Conservation (phyloP, 2,888 invertebrate species). For the Drosophila borealis region DNA sequence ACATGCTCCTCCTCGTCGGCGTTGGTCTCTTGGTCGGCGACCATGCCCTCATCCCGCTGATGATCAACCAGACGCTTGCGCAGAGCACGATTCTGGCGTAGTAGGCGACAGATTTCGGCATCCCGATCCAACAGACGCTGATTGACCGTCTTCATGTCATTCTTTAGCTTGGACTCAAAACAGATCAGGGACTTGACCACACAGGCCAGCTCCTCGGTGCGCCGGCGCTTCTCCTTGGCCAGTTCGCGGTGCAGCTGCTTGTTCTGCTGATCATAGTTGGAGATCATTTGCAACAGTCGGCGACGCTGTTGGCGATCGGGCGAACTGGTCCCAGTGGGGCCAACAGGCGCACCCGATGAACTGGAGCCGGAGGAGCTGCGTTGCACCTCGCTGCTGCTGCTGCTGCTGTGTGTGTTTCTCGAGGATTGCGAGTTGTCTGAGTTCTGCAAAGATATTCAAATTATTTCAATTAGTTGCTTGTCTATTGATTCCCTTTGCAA, state of each 20-base stretch:
- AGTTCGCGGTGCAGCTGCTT: conserved; percentile 82
- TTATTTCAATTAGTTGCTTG: conserved; percentile 1
- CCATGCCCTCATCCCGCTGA: conserved; percentile 73
- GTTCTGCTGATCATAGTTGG: conserved; percentile 83
- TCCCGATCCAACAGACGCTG: conserved; percentile 83
- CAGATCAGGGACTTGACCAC: conserved; percentile 84
- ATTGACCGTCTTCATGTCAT: conserved; percentile 84
- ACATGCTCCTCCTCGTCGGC: conserved; percentile 51
- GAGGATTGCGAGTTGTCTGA: conserved; percentile 80
- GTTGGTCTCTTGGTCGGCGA: conserved; percentile 55
- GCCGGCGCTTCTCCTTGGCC: conserved; percentile 83
- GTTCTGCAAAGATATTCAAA: conserved; percentile 55
- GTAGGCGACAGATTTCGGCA: conserved; percentile 82
- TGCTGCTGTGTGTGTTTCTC: conserved; percentile 49
- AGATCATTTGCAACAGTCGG: conserved; percentile 82
- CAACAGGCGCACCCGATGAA: conserved; percentile 63
- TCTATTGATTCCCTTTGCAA: neutral
- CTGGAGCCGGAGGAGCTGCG: conserved; percentile 76
- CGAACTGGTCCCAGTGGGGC: conserved; percentile 37
- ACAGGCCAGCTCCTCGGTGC: conserved; percentile 83
- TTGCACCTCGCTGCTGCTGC: conserved; percentile 74
- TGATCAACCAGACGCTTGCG: conserved; percentile 74
- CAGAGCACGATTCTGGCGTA: conserved; percentile 81
- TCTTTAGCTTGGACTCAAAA: conserved; percentile 84
- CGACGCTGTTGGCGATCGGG: conserved; percentile 78